Evolutionary conservation across 1,140 invertebrate genomes (phyloP), one percentile per base, ranked within the genome.

Genomic region (Melitaea cinxia): DNA sequence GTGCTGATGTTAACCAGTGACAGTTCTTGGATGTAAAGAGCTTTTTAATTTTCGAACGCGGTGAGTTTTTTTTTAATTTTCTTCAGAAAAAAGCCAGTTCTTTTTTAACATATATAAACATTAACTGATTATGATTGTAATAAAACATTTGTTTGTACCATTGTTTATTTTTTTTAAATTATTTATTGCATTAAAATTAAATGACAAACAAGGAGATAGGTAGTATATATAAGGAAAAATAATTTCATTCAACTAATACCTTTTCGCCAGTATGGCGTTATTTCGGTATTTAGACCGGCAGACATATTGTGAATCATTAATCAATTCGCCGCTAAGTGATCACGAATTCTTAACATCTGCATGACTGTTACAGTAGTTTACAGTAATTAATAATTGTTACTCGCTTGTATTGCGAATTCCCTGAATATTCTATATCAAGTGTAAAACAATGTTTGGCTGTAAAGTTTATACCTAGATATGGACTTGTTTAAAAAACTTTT

Each of bases 1-100:
- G 71, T 69, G 75, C 73, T 80, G 74, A 83, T 77, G 67, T 81
- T 83, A 60, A 66, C 65, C 75, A 82, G 83, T 87, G 84, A 84
- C 78, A 80, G 74, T 82, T 79, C 64, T 75, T 79, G 78, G 82
- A 84, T 83, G 68, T 61, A 37, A 56, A 30, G 14, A 24, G 17
- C 47, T 55, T 54, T 72, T 64, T 59, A 24, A 69, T 69, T 67
- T 74, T 76, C 45, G 59, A 68, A 62, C 55, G 30, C 21, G 77
- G 77, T 82, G 52, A 83, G 79, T 76, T 65, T 49, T 68, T 62
- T 17, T 69, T 63, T 60, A n/a, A n/a, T 56, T 56, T 50, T 49
- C 17, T 56, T 49, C 1, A 35, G 1, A 17, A 15, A 42, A 19
- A 14, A 47, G 14, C 42, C 19, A 47, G 42, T 47, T 12, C 10